Evolutionary conservation across 2,113 vertebrate species (phyloP), one percentile per base, ranked within the genome.

Genomic region (Prunella fulvescens): DNA sequence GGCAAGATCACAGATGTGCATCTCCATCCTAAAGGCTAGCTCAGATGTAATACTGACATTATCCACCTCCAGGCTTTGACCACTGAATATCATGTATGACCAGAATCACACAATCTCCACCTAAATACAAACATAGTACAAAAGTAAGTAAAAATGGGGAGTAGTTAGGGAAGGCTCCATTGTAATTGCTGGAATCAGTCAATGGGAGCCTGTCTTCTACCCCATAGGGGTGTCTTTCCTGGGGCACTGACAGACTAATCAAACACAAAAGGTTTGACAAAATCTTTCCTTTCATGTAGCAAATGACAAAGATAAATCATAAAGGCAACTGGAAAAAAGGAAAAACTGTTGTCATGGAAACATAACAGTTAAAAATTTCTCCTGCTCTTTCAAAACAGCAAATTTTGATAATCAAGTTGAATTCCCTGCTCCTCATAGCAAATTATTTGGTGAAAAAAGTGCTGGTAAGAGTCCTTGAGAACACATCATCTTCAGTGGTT

Each of bases 291-390:
- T 82, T 77, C 35, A 16, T 35, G 14, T 56, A 35, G 57, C 20
- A 83, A 69, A 77, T 83, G 31, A 42, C n/a, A 51, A 88, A 71
- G 35, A 88, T 50, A 92, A 93, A 70, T 91, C 90, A 67, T 69
- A 70, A 91, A 93, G 90, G 84, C 22, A 78, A 58, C 24, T 4
- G 58, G 51, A 77, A 88, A 86, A 90, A 61, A 51, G 37, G 71
- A 79, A 70, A 74, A 42, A 18, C 37, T 60, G 95, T 91, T 94
- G 93, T 57, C 94, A 95, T 88, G 72, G 95, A 89, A 97, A 96
- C 57, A 33, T 62, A 86, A 86, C 39, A 73, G 93, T 96, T 88
- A 95, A 96, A 96, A 92, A 37, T 48, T 89, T 65, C 48, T 88
- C 47, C 15, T 40, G 67, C 19, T 25, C 19, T 79, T 93, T 85